Base-by-base conservation (phyloP, 2,888 invertebrate species). In the Apeira syringaria region DNA sequence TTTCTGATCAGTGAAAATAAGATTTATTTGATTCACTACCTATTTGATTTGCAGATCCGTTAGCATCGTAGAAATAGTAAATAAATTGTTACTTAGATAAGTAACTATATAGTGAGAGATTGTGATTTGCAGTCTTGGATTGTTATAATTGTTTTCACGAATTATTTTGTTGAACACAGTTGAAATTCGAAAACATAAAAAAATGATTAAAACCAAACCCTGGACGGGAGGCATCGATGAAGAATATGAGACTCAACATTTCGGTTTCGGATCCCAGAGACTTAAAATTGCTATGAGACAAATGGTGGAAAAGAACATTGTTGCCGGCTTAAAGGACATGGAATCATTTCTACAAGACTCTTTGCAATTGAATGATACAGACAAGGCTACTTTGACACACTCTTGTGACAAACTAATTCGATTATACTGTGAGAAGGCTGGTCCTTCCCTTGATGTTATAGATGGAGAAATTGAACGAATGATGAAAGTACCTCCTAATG, bases 201-300 rank as follows among this genome's bases (percentile, higher is more conserved):
- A 56, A 50, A 88, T 87, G 87, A 82, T 83, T 22, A 75, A 75
- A 63, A 72, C 69, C 5, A 56, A 67, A 32, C 64, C 68, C 4
- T 89, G 88, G 88, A 61, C 50, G 12, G 89, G 89, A 28, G 89
- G 88, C 6, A 74, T 74, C 8, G 76, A 84, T 1, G 89, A 90
- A 68, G 90, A 90, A 69, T 89, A 89, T 50, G 85, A 88, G 60
- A 88, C 88, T 0, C 88, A 90, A 53, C 83, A 81, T 52, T 90
- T 88, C 36, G 87, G 89, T 32, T 90, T 90, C 50, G 90, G 90
- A 10, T 64, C 84, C 3, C 88, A 88, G 60, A 71, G 83, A 6
- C 61, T 90, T 0, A 82, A 87, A 79, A 83, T 87, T 30, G 74
- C 90, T 2, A 68, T 89, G 15, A 74, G 87, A 8, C 75, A 83